These are phyloP conservation scores for Lytechinus pictus DNA, from an alignment of 35 echinoderm and acorn worm genomes.

Conservation along the genomic window DNA sequence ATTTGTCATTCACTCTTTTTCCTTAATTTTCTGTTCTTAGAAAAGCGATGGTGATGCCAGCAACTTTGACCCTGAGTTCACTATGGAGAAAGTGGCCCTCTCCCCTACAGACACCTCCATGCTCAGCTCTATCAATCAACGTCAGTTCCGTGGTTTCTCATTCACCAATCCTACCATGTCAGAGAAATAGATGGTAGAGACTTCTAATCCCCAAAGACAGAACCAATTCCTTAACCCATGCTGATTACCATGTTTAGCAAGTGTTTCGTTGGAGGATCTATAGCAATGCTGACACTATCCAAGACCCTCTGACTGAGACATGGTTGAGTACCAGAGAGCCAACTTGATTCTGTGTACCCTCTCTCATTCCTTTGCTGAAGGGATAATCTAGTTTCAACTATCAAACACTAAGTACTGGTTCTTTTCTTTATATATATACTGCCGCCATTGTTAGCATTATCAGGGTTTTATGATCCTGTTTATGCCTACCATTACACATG, in stretches of 20 bases:
- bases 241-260: neutral
- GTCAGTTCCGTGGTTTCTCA: slow-evolving; percentile 96
- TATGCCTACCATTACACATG: neutral
- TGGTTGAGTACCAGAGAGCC: neutral
- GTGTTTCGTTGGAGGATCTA: neutral
- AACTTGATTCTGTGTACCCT: neutral
- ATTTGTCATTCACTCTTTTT: neutral
- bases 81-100: slow-evolving; percentile 97
- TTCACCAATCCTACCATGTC: slow-evolving; percentile 97
- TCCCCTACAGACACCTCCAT: slow-evolving; percentile 82
- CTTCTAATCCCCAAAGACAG: neutral
- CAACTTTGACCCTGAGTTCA: slow-evolving; percentile 99
- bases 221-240: neutral
- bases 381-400: neutral
- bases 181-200: slow-evolving; percentile 12
- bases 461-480: neutral
- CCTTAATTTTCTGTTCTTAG: slow-evolving; percentile 43
- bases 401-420: neutral
- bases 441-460: neutral
- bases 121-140: slow-evolving; percentile 92
- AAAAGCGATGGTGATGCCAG: slow-evolving; percentile 93
- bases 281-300: neutral
- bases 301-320: neutral
- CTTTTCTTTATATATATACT: neutral
- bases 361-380: neutral